phyloP scores from a whole-genome alignment of 23 tunicate genomes.

The Ascidia mentula region DNA sequence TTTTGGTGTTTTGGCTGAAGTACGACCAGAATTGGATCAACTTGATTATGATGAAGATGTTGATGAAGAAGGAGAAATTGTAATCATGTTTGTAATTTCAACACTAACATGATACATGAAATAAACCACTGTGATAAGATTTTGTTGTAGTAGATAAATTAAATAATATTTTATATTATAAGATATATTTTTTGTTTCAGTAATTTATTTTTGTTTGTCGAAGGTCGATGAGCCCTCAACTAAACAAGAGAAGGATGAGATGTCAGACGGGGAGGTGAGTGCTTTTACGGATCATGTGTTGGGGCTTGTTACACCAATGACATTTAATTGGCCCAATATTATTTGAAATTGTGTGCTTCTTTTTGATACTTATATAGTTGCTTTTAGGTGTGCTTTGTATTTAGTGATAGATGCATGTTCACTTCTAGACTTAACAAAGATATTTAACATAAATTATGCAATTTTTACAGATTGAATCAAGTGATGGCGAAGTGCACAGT shows the following conservation, averaged over 20 bases:
- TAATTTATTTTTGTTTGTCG: neutral
- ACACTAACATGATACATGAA: too few species aligned
- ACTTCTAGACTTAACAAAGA: too few species aligned
- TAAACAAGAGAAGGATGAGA: slow-evolving; percentile 17
- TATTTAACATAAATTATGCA: neutral
- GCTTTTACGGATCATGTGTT: too few species aligned
- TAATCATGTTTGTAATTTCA: neutral
- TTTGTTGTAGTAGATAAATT: neutral
- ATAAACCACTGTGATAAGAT: neutral
- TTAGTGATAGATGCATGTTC: too few species aligned
- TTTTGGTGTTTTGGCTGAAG: slow-evolving; percentile 33
- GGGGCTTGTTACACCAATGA: neutral
- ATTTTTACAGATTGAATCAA: slow-evolving; percentile 47
- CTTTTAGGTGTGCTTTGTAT: too few species aligned
- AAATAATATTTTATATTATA: neutral
- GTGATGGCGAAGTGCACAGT: slow-evolving; percentile 68
- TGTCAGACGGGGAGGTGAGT: slow-evolving; percentile 67
- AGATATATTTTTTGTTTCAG: neutral
- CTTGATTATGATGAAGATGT: slow-evolving; percentile 88
- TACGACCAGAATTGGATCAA: slow-evolving; percentile 53
- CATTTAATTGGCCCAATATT: too few species aligned
- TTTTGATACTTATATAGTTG: too few species aligned
- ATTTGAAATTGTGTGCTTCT: too few species aligned
- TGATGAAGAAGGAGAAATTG: slow-evolving; percentile 68
- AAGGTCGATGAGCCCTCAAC: neutral